Base-by-base conservation (phyloP, 2,888 invertebrate species). In the Lasioglossum pauxillum region DNA sequence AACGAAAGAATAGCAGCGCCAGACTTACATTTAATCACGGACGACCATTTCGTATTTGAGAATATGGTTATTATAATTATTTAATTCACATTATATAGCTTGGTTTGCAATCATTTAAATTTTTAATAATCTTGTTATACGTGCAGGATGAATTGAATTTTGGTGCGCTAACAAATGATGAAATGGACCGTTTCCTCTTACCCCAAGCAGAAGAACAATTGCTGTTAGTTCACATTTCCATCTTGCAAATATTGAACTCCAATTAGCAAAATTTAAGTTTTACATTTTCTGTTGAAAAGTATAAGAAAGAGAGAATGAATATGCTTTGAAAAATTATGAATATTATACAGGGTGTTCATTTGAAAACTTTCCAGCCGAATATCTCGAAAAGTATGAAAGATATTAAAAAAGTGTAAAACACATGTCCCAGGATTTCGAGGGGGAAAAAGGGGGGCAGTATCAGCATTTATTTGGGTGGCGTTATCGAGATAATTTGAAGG, bases 101-200 rank as follows among this genome's bases (percentile, higher is more conserved):
- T n/a, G 12, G 38, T 69, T 0, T n/a, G 5, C 8, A 14, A n/a
- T 35, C 60, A 12, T 35, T 44, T 72, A n/a, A 72, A 76, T 76
- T 35, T 16, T 38, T 31, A 38, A 60, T 31, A 8, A 57, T 31
- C 0, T 75, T 76, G 44, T 84, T 74, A 10, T 4, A 23, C 77
- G 80, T 85, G 77, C 81, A 75, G 67, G 67, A 67, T 67, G 85
- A 67, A 41, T 49, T 75, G 38, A 71, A 86, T 82, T 91, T 91
- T 69, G 91, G 91, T 49, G 73, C 8, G 14, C 31, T 91, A 75
- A 79, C 85, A 27, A 60, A 78, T 23, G 57, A 81, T 14, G 78
- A 90, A 23, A n/a, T 91, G 78, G 82, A 88, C 0, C n/a, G 67
- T 31, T 75, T 86, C 7, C 12, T 87, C 35, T 19, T 82, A 12